Evolutionary conservation across 2,113 vertebrate species (phyloP).

Genomic region (Nesoenas mayeri): DNA sequence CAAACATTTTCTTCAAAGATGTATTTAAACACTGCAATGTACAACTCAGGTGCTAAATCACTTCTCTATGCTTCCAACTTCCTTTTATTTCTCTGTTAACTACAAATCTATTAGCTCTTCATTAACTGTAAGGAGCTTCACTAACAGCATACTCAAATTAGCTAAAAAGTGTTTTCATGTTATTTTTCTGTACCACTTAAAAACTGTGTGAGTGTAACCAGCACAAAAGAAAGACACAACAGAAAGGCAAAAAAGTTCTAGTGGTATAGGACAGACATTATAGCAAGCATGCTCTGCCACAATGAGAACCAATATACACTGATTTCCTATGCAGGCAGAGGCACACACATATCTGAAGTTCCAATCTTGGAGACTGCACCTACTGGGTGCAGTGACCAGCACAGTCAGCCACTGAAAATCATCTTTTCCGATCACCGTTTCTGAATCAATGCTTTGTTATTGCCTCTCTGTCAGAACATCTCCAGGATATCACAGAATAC

Average conservation of each 20-base stretch:
- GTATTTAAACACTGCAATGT: not conserved
- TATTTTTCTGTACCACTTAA: not conserved
- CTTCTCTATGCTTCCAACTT: not conserved
- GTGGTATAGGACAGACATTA: not conserved
- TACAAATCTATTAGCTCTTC: not conserved
- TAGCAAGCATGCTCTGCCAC: not conserved
- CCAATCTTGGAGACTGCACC: not conserved
- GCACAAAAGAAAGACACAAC: not conserved
- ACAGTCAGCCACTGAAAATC: not conserved
- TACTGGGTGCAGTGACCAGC: not conserved
- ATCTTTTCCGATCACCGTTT: not conserved
- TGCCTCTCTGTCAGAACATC: not conserved
- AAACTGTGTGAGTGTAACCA: rapidly evolving
- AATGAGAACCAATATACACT: not conserved
- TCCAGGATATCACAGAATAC: not conserved
- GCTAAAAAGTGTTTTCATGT: not conserved
- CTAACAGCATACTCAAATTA: not conserved
- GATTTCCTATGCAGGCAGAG: not conserved
- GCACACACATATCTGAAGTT: not conserved
- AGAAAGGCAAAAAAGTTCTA: not conserved
- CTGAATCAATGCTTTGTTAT: not conserved
- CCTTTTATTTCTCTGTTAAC: not conserved
- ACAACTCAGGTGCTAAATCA: not conserved
- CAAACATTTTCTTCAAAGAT: not conserved
- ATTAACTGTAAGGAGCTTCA: not conserved